Percentiles rank a stretch among this genome's conserved stretches.
phyloP scores from a whole-genome alignment of 1,140 invertebrate species.

The Zaprionus inermis region DNA sequence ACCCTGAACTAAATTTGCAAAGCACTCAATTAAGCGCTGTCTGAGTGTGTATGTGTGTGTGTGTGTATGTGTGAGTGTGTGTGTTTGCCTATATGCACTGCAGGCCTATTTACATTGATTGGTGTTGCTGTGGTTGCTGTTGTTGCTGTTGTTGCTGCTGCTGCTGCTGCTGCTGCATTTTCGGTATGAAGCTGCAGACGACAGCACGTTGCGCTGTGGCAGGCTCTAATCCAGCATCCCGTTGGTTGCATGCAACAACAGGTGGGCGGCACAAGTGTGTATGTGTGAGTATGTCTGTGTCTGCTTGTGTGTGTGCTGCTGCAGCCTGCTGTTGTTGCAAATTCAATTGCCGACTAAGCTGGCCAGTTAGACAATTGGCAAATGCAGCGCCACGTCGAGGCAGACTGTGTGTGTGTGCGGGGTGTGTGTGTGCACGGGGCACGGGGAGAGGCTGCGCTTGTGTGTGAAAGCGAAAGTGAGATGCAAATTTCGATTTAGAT shows the following conservation, averaged over 20 bases:
- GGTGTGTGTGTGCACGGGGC: constrained; percentile 18
- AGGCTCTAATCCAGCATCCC: constrained; percentile 59
- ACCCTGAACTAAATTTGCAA: constrained; percentile 75
- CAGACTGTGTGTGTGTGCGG: not conserved
- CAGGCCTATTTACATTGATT: constrained; percentile 28
- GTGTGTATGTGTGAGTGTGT: constrained; percentile 24
- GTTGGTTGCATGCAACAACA: constrained; percentile 61
- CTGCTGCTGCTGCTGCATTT: constrained; percentile 40
- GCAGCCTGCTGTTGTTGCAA: constrained; percentile 10
- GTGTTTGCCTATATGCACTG: constrained; percentile 17
- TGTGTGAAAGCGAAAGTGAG: constrained; percentile 68
- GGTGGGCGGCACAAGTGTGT: constrained; percentile 52
- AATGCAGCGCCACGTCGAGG: constrained; percentile 18
- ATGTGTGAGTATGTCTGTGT: constrained; percentile 14
- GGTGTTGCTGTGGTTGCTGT: not conserved
- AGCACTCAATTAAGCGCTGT: constrained; percentile 64
- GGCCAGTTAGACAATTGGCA: constrained; percentile 44
- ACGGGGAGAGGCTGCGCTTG: too few relatives aligned
- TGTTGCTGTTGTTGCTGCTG: too few relatives aligned
- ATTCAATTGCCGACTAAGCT: constrained; percentile 37
- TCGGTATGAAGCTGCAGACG: constrained; percentile 56
- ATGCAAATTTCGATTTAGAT: constrained; percentile 74
- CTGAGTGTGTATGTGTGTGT: constrained; percentile 14
- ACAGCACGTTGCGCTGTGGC: constrained; percentile 15
- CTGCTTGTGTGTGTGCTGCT: constrained; percentile 22